These are phyloP conservation scores for Nephrotoma appendiculata DNA, from an alignment of 2,888 invertebrate species.

Conservation along the genomic window DNA sequence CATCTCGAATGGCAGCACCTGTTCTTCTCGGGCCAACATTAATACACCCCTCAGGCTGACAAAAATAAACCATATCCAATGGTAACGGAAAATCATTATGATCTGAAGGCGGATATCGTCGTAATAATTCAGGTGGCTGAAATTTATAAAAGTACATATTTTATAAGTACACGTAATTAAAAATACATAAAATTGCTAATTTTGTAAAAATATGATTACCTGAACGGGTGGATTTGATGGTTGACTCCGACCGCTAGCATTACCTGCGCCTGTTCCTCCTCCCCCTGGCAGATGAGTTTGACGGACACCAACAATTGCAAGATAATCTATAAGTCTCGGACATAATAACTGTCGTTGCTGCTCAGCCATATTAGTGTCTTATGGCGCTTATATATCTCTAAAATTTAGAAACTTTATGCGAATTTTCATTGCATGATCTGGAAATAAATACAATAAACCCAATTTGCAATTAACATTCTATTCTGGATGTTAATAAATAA, in stretches of 20 bases:
- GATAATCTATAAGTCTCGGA: constrained; percentile 85
- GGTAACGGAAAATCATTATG: constrained; percentile 96
- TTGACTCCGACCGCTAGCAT: constrained; percentile 34
- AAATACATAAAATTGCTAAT: background rate
- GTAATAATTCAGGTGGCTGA: constrained; percentile 82
- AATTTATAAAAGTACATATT: constrained; percentile 3
- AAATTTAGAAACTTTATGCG: background rate
- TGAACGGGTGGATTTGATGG: constrained; percentile 58
- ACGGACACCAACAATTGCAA: constrained; percentile 90
- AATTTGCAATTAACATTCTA: background rate
- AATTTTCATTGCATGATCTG: background rate
- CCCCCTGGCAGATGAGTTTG: constrained; percentile 46
- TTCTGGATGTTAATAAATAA: no score
- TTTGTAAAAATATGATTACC: constrained; percentile 33
- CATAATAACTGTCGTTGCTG: constrained; percentile 68
- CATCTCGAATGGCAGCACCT: constrained; percentile 57
- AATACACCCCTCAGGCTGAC: constrained; percentile 97
- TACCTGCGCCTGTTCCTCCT: constrained; percentile 29
- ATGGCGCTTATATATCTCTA: background rate
- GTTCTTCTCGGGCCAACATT: constrained; percentile 79
- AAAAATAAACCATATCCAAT: constrained; percentile 97
- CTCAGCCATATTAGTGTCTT: constrained; percentile 31
- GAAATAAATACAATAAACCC: background rate
- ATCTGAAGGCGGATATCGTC: constrained; percentile 90
- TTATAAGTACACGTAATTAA: background rate